Conservation (phyloP, 2,888 invertebrate genomes). For the Trichopria drosophilae region DNA sequence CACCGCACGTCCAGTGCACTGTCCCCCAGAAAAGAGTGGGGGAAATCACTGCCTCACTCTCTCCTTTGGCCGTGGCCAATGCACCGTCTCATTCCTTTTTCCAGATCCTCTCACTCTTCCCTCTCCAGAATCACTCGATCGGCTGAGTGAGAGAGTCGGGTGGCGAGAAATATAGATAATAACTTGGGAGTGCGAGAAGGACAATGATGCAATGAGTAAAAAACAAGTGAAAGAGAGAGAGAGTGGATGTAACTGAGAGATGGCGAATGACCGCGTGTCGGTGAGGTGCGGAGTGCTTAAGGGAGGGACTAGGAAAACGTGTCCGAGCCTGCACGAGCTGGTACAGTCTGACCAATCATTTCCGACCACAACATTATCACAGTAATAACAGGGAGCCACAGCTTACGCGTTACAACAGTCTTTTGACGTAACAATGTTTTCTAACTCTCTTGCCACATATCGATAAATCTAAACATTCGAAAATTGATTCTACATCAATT, state of each 20-base stretch:
- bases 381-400: no score
- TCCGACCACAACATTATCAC: constrained; percentile 54
- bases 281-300: constrained; percentile 25
- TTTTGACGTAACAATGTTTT: no score
- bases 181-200: constrained; percentile 15
- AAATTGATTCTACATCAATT: no score
- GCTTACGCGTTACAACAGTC: no score
- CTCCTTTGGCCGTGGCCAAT: no score
- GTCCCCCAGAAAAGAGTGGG: constrained; percentile 34
- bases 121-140: no score
- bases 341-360: constrained; percentile 52
- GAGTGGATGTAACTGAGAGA: constrained; percentile 12
- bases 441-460: no score
- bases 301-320: constrained; percentile 50
- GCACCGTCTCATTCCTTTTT: no score
- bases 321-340: constrained; percentile 45
- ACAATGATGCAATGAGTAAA: constrained; percentile 13
- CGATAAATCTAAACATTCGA: no score
- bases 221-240: constrained; percentile 15
- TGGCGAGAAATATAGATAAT: constrained; percentile 7
- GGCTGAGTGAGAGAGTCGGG: no score
- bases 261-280: constrained; percentile 1
- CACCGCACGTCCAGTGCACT: constrained; percentile 45
- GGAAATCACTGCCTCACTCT: no score
- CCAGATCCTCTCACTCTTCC: no score